These are phyloP conservation scores for Gonocerus acuteangulatus DNA, from an alignment of 2,888 invertebrate genomes.

Conservation along the genomic window DNA sequence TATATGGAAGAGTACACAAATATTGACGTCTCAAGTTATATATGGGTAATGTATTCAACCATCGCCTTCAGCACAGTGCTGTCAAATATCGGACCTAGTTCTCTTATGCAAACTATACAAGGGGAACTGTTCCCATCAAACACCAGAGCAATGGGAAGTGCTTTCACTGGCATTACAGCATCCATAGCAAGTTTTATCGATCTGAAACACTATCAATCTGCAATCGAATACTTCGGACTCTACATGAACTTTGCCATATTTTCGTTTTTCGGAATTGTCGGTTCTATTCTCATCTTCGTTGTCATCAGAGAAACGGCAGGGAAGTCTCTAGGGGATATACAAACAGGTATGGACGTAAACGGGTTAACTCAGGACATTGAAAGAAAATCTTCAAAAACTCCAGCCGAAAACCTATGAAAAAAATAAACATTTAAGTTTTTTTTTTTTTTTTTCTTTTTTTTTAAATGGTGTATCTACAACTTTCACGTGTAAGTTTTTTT, in stretches of 20 bases:
- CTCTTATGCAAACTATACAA: conserved; percentile 32
- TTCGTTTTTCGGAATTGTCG: conserved; percentile 27
- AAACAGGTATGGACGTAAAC: no score
- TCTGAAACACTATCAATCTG: conserved; percentile 34
- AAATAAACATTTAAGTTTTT: no score
- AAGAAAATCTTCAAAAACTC: no score
- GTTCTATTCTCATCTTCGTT: conserved; percentile 33
- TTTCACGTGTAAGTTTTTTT: no score
- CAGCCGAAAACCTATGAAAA: no score
- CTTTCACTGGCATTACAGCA: conserved; percentile 14
- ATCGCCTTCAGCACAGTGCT: conserved; percentile 27
- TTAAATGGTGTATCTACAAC: no score
- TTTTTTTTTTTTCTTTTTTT: no score
- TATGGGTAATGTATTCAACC: conserved; percentile 31
- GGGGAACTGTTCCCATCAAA: conserved; percentile 34
- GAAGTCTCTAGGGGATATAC: no score
- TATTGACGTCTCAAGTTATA: conserved; percentile 5
- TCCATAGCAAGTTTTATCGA: background rate
- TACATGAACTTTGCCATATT: conserved; percentile 33
- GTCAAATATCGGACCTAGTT: conserved; percentile 31
- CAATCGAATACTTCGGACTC: conserved; percentile 32
- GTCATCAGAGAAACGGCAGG: conserved; percentile 38
- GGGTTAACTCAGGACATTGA: no score
- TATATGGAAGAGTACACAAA: no score
- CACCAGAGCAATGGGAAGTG: conserved; percentile 30